These are phyloP conservation scores for Halisarca cf. caerulea DNA, from an alignment of 37 sponge, comb jelly and placozoan genomes.

Conservation along the genomic window DNA sequence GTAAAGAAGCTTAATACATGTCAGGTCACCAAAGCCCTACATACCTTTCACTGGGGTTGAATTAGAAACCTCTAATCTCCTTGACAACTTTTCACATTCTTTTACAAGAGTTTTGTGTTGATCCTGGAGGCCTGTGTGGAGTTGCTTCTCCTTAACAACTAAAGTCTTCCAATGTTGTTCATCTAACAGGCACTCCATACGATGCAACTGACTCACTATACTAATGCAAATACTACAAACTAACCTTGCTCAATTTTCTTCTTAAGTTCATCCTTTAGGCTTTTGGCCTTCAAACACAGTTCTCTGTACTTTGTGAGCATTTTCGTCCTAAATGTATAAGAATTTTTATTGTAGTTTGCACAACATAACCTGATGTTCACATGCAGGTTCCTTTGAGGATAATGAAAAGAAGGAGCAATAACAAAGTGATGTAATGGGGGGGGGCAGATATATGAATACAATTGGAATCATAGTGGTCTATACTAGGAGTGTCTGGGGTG, in stretches of 20 bases:
- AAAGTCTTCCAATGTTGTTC: conserved; percentile 4
- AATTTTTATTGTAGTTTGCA: background rate
- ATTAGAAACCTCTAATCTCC: no score
- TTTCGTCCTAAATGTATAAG: background rate
- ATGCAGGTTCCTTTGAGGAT: no score
- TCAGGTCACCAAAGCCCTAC: no score
- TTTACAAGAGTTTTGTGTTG: background rate
- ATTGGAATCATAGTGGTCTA: no score
- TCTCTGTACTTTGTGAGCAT: background rate
- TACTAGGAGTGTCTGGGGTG: no score
- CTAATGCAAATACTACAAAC: background rate
- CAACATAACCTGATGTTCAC: no score
- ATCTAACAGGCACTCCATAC: background rate
- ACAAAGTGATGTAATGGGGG: no score
- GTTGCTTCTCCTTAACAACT: background rate
- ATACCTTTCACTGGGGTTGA: no score
- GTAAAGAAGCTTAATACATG: background rate
- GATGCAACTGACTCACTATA: background rate
- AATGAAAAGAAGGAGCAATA: no score
- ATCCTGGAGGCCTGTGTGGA: background rate
- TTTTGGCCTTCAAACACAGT: background rate
- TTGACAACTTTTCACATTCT: background rate
- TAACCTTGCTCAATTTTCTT: background rate
- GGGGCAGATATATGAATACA: no score
- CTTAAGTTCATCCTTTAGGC: background rate